Percentiles rank a stretch among this genome's conserved stretches.
phyloP scores from a whole-genome alignment of 2,797 vertebrate genomes.

The Sebastes hubbsi region DNA sequence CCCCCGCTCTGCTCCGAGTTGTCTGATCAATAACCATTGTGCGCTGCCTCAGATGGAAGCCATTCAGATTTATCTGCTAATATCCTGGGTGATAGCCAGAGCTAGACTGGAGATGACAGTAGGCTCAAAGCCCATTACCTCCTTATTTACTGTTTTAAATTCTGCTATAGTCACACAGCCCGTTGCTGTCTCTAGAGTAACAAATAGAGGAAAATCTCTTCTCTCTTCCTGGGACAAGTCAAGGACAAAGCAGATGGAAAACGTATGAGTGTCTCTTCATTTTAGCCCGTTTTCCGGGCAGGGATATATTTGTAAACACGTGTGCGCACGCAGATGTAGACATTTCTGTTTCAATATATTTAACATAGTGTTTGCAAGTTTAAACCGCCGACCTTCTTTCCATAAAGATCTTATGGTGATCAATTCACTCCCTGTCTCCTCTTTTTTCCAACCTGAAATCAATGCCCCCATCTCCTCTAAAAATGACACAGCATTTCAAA shows the following conservation, averaged over 20 bases:
- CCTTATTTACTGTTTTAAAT: constrained; percentile 84
- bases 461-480: constrained; percentile 38
- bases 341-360: constrained; percentile 36
- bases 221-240: constrained; percentile 62
- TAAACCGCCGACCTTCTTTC: background rate
- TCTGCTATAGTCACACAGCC: constrained; percentile 72
- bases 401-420: constrained; percentile 11
- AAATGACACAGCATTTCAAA: constrained; percentile 51
- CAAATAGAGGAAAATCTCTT: constrained; percentile 69
- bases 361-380: constrained; percentile 16
- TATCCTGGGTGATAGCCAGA: constrained; percentile 81
- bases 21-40: constrained; percentile 87
- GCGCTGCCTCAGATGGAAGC: constrained; percentile 76
- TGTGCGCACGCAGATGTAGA: constrained; percentile 16
- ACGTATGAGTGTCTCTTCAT: constrained; percentile 46
- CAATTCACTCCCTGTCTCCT: constrained; percentile 5
- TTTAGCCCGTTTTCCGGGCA: constrained; percentile 40
- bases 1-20: constrained; percentile 45
- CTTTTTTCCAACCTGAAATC: constrained; percentile 36
- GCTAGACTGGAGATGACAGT: constrained; percentile 79
- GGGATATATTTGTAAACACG: constrained; percentile 25
- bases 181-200: constrained; percentile 66
- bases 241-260: constrained; percentile 72
- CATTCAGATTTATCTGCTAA: constrained; percentile 90
- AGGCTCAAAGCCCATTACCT: constrained; percentile 78